phyloP scores from a whole-genome alignment of 2,113 vertebrate species.

The Oxyruncus cristatus region DNA sequence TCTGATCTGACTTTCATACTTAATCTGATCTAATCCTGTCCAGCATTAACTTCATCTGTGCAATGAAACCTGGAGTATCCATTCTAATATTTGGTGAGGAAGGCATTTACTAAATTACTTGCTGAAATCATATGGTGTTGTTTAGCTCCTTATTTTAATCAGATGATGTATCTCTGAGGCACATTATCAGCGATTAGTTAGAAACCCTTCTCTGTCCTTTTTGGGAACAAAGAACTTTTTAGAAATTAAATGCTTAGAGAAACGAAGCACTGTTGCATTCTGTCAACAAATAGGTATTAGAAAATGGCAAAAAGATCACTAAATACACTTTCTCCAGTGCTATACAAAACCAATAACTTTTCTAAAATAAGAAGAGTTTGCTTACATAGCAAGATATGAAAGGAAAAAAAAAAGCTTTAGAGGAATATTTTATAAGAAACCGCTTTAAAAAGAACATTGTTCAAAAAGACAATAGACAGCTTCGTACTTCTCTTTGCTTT shows the following conservation, averaged over 20 bases:
- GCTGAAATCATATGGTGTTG: constrained; percentile 80
- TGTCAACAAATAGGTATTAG: constrained; percentile 1
- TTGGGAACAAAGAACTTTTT: constrained; percentile 69
- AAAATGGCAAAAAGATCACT: constrained; percentile 2
- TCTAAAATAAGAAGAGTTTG: constrained; percentile 6
- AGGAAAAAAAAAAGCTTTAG: background rate
- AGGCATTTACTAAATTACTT: constrained; percentile 88
- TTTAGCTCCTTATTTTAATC: constrained; percentile 84
- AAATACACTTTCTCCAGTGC: background rate
- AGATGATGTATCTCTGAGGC: constrained; percentile 74
- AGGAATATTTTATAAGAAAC: constrained; percentile 15
- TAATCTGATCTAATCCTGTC: constrained; percentile 87
- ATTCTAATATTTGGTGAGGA: constrained; percentile 80
- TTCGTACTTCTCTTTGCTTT: background rate
- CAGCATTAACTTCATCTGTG: constrained; percentile 84
- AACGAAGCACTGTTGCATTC: constrained; percentile 39
- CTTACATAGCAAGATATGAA: constrained; percentile 1
- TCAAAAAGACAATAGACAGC: constrained; percentile 31
- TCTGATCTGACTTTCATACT: constrained; percentile 83
- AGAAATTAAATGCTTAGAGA: constrained; percentile 46
- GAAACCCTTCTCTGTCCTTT: constrained; percentile 69
- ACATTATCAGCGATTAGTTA: constrained; percentile 76
- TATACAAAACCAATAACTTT: background rate
- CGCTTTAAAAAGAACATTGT: background rate
- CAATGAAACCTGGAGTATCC: constrained; percentile 84